Conservation (phyloP, 2,113 vertebrate genomes). For the Ceyx cyanopectus region DNA sequence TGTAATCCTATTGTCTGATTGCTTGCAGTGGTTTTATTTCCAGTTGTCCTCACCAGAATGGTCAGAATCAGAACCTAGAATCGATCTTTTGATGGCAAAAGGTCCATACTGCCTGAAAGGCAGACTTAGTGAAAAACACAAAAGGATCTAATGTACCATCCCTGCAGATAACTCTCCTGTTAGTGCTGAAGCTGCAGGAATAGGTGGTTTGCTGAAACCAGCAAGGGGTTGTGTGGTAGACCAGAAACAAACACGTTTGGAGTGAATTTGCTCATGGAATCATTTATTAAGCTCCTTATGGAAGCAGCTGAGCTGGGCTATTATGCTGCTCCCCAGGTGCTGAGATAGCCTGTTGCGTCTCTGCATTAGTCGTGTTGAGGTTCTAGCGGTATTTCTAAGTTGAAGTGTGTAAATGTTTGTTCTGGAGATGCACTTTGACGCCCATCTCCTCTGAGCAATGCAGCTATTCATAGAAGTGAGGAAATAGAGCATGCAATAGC, state of each 20-base stretch:
- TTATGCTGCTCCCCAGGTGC: not conserved
- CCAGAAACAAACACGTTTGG: not conserved
- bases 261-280: not conserved
- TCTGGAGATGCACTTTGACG: slow-evolving; percentile 40
- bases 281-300: not conserved
- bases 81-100: not conserved
- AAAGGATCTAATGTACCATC: not conserved
- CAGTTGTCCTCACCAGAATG: not conserved
- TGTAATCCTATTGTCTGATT: not conserved
- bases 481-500: slow-evolving; percentile 17
- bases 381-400: slow-evolving; percentile 1
- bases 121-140: not conserved
- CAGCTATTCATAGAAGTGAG: slow-evolving; percentile 48
- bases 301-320: not conserved
- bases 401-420: slow-evolving; percentile 44
- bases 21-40: not conserved
- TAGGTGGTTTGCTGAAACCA: not conserved
- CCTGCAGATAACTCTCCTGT: not conserved
- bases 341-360: not conserved
- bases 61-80: not conserved
- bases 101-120: not conserved
- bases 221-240: not conserved
- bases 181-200: not conserved
- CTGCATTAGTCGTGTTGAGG: not conserved
- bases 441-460: slow-evolving; percentile 40